These are phyloP conservation scores for Xiphophorus couchianus DNA, from an alignment of 2,113 vertebrate genomes.

Conservation along the genomic window DNA sequence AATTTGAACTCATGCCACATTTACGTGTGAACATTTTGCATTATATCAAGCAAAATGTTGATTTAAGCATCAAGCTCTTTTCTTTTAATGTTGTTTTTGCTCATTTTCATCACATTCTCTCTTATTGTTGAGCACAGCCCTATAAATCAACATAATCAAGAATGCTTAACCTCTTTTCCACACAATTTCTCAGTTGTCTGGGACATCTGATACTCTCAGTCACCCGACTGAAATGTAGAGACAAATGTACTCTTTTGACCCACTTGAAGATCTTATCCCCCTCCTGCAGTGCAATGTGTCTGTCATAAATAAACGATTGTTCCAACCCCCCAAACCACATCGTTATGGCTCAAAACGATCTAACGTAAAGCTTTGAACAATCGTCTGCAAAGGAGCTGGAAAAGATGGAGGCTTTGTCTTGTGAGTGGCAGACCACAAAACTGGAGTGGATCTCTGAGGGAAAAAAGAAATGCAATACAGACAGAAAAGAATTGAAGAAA, in stretches of 20 bases:
- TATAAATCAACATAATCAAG: conserved; percentile 65
- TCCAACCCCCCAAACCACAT: conserved; percentile 72
- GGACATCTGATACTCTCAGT: conserved; percentile 72
- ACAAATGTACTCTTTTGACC: conserved; percentile 58
- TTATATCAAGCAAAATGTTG: conserved; percentile 12
- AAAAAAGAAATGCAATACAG: conserved; percentile 27
- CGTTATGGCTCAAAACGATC: conserved; percentile 64
- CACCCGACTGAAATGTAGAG: conserved; percentile 48
- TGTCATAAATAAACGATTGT: conserved; percentile 73
- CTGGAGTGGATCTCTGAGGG: conserved; percentile 40
- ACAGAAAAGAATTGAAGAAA: conserved; percentile 16
- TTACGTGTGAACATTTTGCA: conserved; percentile 19
- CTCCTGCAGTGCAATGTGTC: conserved; percentile 64
- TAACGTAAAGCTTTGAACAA: conserved; percentile 70
- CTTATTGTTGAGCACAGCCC: conserved; percentile 56
- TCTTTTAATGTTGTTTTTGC: conserved; percentile 18
- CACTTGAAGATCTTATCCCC: conserved; percentile 69
- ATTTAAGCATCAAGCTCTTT: conserved; percentile 1
- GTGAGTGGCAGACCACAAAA: conserved; percentile 62
- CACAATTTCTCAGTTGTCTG: conserved; percentile 67
- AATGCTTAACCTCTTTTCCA: conserved; percentile 61
- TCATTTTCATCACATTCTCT: conserved; percentile 14
- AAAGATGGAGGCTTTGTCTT: conserved; percentile 65
- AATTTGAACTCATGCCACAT: conserved; percentile 13
- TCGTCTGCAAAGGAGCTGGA: conserved; percentile 46